phyloP scores from a whole-genome alignment of 2,797 vertebrate genomes.

The Cynopterus sphinx region DNA sequence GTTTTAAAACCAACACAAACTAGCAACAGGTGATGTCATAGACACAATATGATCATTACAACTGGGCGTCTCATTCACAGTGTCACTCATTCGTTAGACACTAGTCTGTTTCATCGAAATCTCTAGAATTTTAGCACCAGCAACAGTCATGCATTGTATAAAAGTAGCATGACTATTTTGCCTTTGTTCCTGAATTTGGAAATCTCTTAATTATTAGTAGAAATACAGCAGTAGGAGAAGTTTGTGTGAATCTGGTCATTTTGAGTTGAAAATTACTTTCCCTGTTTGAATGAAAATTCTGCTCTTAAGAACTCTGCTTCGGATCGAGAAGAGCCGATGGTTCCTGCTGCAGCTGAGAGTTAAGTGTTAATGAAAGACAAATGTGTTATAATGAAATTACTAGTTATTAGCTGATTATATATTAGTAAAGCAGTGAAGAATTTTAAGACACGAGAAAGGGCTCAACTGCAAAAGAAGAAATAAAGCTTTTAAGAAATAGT shows the following conservation, averaged over 20 bases:
- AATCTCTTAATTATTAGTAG: background rate
- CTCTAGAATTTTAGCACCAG: background rate
- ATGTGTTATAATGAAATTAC: constrained; percentile 28
- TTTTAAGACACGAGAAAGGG: background rate
- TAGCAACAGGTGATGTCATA: background rate
- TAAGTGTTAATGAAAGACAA: background rate
- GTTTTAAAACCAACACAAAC: background rate
- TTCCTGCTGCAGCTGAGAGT: background rate
- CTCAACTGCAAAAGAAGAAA: background rate
- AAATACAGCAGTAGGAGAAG: background rate
- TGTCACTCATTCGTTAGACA: background rate
- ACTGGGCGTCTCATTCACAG: background rate
- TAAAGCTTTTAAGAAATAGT: constrained; percentile 10
- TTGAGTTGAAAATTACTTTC: constrained; percentile 31
- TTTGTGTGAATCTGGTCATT: constrained; percentile 17
- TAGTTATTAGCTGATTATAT: background rate
- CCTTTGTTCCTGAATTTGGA: constrained; percentile 25
- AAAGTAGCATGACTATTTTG: background rate
- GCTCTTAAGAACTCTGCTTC: background rate
- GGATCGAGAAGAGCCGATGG: background rate
- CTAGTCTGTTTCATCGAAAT: background rate
- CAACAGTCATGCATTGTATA: background rate
- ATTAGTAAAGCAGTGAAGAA: constrained; percentile 16
- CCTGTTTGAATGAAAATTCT: constrained; percentile 27
- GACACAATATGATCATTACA: background rate